These are phyloP conservation scores for Pleuronectes platessa DNA, from an alignment of 2,113 vertebrate genomes.

Conservation along the genomic window DNA sequence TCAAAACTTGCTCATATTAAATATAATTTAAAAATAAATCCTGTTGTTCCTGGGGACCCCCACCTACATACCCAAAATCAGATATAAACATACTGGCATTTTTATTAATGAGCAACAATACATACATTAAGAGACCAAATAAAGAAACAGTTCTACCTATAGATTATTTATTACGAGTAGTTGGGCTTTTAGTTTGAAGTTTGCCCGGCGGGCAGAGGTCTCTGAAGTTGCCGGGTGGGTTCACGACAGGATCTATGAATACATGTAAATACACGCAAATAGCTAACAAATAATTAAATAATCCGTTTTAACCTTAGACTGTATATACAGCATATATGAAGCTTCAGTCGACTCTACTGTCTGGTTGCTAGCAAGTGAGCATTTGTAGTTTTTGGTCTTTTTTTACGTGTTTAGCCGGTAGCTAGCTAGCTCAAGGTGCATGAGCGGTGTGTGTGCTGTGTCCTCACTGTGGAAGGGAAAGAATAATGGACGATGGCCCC, in stretches of 20 bases:
- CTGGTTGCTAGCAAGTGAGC: neutral
- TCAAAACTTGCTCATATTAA: neutral
- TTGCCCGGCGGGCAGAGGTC: neutral
- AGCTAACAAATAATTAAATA: neutral
- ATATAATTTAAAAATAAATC: neutral
- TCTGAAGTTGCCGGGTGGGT: neutral
- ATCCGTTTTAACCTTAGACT: too few species aligned
- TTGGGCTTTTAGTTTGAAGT: slow-evolving; percentile 65
- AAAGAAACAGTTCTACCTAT: too few species aligned
- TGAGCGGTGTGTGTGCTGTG: neutral
- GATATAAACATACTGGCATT: too few species aligned
- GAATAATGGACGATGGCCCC: slow-evolving; percentile 74
- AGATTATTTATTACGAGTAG: neutral
- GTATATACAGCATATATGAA: too few species aligned
- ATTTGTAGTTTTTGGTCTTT: neutral
- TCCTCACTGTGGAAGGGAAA: neutral
- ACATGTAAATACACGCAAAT: neutral
- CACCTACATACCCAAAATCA: too few species aligned
- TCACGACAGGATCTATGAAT: neutral
- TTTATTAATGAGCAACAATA: too few species aligned
- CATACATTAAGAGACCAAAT: too few species aligned
- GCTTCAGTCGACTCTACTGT: neutral
- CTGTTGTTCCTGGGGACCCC: too few species aligned
- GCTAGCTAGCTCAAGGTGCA: slow-evolving; percentile 1
- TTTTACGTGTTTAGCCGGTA: neutral